phyloP scores from a whole-genome alignment of 2,888 invertebrate species.

The Tetrapedia diversipes region DNA sequence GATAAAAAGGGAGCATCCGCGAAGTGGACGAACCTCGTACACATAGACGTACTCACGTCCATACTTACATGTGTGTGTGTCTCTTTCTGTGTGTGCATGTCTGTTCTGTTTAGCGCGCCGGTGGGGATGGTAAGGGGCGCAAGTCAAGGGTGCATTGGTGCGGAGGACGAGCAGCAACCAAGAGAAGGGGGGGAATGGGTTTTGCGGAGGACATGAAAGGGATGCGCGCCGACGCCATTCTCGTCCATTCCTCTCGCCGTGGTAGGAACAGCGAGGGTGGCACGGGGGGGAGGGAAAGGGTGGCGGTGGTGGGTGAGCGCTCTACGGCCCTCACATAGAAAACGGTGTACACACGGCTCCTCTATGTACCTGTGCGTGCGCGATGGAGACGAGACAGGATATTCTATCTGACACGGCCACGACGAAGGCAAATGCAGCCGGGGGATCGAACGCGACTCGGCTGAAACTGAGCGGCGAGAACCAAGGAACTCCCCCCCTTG shows the following conservation, averaged over 20 bases:
- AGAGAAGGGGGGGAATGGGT: slow-evolving; percentile 66
- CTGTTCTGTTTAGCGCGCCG: slow-evolving; percentile 54
- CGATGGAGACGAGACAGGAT: slow-evolving; percentile 64
- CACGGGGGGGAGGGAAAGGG: slow-evolving; percentile 16
- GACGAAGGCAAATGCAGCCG: slow-evolving; percentile 46
- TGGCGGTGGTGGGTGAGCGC: neutral
- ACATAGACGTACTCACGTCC: too few relatives aligned
- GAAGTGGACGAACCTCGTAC: slow-evolving; percentile 65
- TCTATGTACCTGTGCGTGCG: slow-evolving; percentile 48
- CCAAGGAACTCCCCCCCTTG: slow-evolving; percentile 36
- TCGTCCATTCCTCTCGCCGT: slow-evolving; percentile 67
- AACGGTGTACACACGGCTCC: slow-evolving; percentile 23
- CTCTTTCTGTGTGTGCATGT: neutral
- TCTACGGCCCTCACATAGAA: slow-evolving; percentile 17
- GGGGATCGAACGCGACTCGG: slow-evolving; percentile 42
- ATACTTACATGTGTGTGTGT: too few relatives aligned
- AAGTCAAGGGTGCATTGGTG: slow-evolving; percentile 70
- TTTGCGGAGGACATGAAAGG: slow-evolving; percentile 72
- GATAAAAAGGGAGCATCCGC: slow-evolving; percentile 64
- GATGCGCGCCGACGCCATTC: slow-evolving; percentile 74
- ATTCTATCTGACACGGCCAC: slow-evolving; percentile 58
- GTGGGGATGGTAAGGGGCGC: slow-evolving; percentile 66
- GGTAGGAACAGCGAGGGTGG: slow-evolving; percentile 58
- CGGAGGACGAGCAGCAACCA: slow-evolving; percentile 68
- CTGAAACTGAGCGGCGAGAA: slow-evolving; percentile 48